phyloP scores from a whole-genome alignment of 2,888 invertebrate species.

The Scaeva pyrastri region DNA sequence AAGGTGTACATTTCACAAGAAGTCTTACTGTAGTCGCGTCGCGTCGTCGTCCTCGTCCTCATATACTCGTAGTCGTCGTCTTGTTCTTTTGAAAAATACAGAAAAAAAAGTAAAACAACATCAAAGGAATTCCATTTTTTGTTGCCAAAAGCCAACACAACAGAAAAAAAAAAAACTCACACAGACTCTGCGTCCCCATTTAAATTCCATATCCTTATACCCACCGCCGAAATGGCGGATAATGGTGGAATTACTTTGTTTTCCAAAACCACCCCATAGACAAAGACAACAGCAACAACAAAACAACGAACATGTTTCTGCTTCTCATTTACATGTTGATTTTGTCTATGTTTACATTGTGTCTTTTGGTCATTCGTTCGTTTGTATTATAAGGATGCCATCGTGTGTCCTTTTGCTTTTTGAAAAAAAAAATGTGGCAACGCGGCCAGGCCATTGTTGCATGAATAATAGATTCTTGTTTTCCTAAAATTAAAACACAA shows the following conservation, averaged over 20 bases:
- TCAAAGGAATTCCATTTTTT: slow-evolving; percentile 7
- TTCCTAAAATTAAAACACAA: background rate
- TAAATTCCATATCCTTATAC: background rate
- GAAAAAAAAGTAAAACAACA: background rate
- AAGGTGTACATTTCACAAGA: slow-evolving; percentile 15
- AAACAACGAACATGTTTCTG: background rate
- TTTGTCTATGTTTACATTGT: slow-evolving; percentile 2
- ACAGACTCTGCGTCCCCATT: background rate
- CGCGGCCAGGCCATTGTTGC: slow-evolving; percentile 6
- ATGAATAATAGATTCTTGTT: slow-evolving; percentile 12
- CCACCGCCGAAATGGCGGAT: slow-evolving; percentile 2
- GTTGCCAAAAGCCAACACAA: background rate
- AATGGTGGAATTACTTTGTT: slow-evolving; percentile 4
- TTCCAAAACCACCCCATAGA: background rate
- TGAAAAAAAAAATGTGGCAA: background rate
- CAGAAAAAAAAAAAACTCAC: background rate
- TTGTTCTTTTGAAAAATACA: slow-evolving; percentile 6
- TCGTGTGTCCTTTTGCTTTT: background rate
- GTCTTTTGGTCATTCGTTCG: slow-evolving; percentile 4
- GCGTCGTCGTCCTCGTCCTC: too few species aligned
- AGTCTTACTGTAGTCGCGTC: background rate
- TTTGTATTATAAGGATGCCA: background rate
- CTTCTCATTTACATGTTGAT: slow-evolving; percentile 3
- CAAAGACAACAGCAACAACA: background rate
- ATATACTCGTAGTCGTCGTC: too few species aligned